These are phyloP conservation scores for Henricia sp. DNA, from an alignment of 53 echinoderm and acorn worm species.

Conservation along the genomic window DNA sequence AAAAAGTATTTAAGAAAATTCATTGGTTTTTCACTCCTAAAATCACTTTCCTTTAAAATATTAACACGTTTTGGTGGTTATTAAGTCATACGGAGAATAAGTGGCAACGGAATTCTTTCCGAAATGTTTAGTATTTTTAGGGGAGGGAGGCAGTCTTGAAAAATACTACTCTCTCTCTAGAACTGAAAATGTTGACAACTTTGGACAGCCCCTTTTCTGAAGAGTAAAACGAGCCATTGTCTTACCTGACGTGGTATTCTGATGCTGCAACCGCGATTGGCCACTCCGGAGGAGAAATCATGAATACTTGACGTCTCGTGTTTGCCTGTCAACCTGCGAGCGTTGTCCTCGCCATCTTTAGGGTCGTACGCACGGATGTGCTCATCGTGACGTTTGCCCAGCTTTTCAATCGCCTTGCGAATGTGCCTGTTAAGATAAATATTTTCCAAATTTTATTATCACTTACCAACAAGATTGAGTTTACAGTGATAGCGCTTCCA, in stretches of 20 bases:
- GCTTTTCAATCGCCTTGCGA: constrained; percentile 79
- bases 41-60: too few relatives aligned
- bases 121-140: too few relatives aligned
- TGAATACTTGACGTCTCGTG: constrained; percentile 96
- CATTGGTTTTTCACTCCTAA: too few relatives aligned
- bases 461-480: too few relatives aligned
- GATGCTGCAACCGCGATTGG: constrained; percentile 96
- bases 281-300: constrained; percentile 95
- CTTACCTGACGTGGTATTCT: constrained; percentile 92
- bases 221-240: neutral
- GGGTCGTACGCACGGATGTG: constrained; percentile 97
- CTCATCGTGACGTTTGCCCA: constrained; percentile 78
- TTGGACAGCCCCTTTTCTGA: neutral
- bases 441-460: neutral
- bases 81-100: too few relatives aligned
- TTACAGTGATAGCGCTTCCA: too few relatives aligned
- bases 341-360: constrained; percentile 89
- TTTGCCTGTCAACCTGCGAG: constrained; percentile 83
- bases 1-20: too few relatives aligned
- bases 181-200: too few relatives aligned
- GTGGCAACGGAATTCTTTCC: too few relatives aligned
- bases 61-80: too few relatives aligned
- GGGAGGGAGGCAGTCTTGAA: too few relatives aligned
- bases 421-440: constrained; percentile 59
- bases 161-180: too few relatives aligned